Conservation (phyloP, 2,888 invertebrate genomes). For the Chymomyza fuscimana region DNA sequence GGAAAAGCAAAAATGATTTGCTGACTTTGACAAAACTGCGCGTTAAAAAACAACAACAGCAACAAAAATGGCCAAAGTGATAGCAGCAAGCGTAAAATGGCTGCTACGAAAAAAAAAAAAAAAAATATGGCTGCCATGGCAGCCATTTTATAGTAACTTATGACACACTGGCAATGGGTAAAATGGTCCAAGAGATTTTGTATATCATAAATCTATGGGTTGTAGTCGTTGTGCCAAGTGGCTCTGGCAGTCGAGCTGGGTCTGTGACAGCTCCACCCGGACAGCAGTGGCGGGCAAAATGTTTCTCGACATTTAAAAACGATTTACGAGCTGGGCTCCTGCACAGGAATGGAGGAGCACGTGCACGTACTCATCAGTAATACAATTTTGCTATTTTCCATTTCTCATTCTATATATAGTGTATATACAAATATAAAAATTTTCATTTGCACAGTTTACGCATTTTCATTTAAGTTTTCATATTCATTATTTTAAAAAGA, state of each 20-base stretch:
- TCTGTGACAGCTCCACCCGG: neutral
- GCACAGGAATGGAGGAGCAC: too few species aligned
- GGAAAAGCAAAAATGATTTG: slow-evolving; percentile 4
- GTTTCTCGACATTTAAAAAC: neutral
- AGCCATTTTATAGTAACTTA: slow-evolving; percentile 40
- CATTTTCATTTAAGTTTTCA: too few species aligned
- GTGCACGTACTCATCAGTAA: neutral
- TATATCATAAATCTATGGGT: slow-evolving; percentile 52
- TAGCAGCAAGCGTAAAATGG: slow-evolving; percentile 26
- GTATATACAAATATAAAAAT: neutral
- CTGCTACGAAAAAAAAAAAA: neutral
- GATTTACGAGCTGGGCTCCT: neutral
- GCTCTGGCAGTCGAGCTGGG: neutral
- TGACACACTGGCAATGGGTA: slow-evolving; percentile 48
- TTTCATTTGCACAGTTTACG: too few species aligned
- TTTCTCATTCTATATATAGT: neutral
- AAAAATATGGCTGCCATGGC: slow-evolving; percentile 26
- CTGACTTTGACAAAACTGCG: slow-evolving; percentile 49
- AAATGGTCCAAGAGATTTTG: slow-evolving; percentile 34
- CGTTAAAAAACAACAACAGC: slow-evolving; percentile 36
- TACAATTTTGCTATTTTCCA: neutral
- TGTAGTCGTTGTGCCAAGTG: neutral
- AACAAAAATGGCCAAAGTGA: slow-evolving; percentile 19
- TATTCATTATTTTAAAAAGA: too few species aligned
- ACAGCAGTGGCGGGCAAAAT: neutral